Conservation (phyloP, 2,797 vertebrate species). For the Selene dorsalis region DNA sequence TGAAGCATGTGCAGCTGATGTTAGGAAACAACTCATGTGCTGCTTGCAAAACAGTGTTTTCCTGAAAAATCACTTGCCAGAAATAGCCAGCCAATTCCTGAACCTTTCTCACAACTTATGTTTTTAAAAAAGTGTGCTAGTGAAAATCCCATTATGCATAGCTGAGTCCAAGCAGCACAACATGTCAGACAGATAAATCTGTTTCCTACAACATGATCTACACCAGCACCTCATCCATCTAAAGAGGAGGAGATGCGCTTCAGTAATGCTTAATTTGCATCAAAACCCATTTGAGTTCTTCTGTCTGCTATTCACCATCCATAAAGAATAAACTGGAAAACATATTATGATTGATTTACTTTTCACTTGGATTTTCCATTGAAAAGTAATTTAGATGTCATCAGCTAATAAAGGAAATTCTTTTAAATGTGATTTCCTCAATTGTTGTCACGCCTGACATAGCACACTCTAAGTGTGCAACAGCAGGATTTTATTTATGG, state of each 20-base stretch:
- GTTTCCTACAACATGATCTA: slow-evolving; percentile 31
- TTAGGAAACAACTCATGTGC: slow-evolving; percentile 16
- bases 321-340: slow-evolving; percentile 34
- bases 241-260: slow-evolving; percentile 22
- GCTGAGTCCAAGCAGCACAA: slow-evolving; percentile 39
- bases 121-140: neutral
- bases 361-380: slow-evolving; percentile 21
- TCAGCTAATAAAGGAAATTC: slow-evolving; percentile 36
- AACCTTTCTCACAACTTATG: slow-evolving; percentile 20
- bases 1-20: slow-evolving; percentile 12
- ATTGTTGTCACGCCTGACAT: slow-evolving; percentile 12
- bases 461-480: too few species aligned
- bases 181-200: slow-evolving; percentile 37
- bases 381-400: slow-evolving; percentile 32
- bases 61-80: slow-evolving; percentile 51
- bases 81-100: slow-evolving; percentile 13
- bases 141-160: slow-evolving; percentile 53
- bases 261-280: slow-evolving; percentile 42
- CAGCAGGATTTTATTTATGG: neutral
- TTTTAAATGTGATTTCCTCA: slow-evolving; percentile 1
- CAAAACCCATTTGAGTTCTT: slow-evolving; percentile 27
- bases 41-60: slow-evolving; percentile 25
- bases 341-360: slow-evolving; percentile 28
- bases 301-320: slow-evolving; percentile 13
- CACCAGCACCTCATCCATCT: slow-evolving; percentile 22